Base-by-base conservation (phyloP, 2,797 vertebrate genomes). In the Pterois miles region DNA sequence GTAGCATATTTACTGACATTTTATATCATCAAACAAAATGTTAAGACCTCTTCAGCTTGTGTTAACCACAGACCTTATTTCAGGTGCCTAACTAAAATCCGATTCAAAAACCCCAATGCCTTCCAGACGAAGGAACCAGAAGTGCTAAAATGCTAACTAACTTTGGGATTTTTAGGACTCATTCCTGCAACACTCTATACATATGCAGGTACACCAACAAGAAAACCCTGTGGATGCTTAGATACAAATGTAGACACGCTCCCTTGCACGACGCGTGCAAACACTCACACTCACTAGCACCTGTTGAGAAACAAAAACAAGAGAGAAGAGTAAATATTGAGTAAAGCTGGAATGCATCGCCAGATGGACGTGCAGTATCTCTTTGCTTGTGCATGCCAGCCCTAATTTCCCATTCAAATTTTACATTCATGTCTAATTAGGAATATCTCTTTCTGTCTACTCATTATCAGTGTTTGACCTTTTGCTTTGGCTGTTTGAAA, bases 391-490 rank as follows among this genome's bases (percentile, higher is more conserved):
- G 65, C 79, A 73, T 33, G 74, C 70, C 54, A 58, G 63, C 76
- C 36, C 76, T 87, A 78, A 85, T 91, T 89, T 88, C 83, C 66
- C 81, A 87, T 93, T 92, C 84, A 88, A 38, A 91, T 92, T 92
- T 86, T 86, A 87, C 88, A 87, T 89, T 91, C 76, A 80, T 78
- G 80, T 92, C 82, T 90, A 91, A 93, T 93, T 92, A 92, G 87
- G 78, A 87, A 87, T 78, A 78, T 83, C 89, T 85, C 85, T 91
- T 90, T 89, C 87, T 65, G 57, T 87, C 83, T 57, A 63, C 83
- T 90, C 90, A 91, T 94, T 94, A 94, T 93, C 92, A 89, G 87
- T 91, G 91, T 94, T 93, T 93, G 92, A 94, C 94, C 94, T 94
- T 94, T 93, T 81, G 90, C 91, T 85, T 85, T 65, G 83, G 76